Conservation (phyloP, 2,888 invertebrate genomes). For the Agrotis ipsilon region DNA sequence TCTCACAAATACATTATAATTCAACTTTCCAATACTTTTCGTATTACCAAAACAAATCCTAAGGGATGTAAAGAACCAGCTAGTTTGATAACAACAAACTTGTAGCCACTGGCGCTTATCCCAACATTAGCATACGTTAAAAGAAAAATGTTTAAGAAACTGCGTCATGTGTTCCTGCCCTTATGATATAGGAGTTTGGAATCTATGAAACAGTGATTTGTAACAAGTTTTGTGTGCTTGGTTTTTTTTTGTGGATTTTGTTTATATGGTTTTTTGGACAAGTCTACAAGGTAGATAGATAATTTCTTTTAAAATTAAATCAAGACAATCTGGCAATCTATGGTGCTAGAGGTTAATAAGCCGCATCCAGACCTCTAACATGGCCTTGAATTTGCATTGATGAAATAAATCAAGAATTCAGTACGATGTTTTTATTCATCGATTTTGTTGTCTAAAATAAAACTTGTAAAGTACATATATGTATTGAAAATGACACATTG, state of each 20-base stretch:
- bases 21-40: conserved; percentile 60
- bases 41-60: conserved; percentile 67
- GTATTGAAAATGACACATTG: no score
- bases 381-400: no score
- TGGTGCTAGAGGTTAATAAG: no score
- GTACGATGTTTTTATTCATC: no score
- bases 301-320: no score
- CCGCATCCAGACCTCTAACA: no score
- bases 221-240: conserved; percentile 28
- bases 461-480: no score
- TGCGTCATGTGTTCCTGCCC: conserved; percentile 71
- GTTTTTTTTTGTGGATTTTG: conserved; percentile 31
- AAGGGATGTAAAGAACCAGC: conserved; percentile 69
- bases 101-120: conserved; percentile 75
- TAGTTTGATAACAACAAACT: conserved; percentile 78
- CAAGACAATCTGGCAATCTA: no score
- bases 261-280: neutral
- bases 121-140: conserved; percentile 82
- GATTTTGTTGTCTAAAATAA: no score
- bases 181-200: conserved; percentile 65
- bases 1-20: conserved; percentile 3
- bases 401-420: no score
- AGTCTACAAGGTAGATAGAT: no score
- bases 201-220: conserved; percentile 72
- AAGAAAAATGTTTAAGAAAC: conserved; percentile 73